Evolutionary conservation across 1,140 invertebrate genomes (phyloP), one percentile per base, ranked within the genome.

Genomic region (Parapsyche elsis): DNA sequence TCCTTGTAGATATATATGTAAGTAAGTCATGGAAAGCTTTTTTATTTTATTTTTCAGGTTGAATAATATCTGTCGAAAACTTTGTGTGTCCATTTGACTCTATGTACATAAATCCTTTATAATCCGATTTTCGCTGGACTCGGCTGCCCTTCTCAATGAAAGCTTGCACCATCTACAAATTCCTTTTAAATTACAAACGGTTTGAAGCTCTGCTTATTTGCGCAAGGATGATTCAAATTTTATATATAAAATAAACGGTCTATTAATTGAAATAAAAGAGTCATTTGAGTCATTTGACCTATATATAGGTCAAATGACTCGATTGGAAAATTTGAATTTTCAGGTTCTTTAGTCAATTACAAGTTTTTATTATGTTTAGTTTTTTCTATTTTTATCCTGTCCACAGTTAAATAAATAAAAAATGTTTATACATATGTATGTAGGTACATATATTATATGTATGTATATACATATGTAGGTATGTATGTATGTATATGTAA

Each of bases 141-240:
- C 9, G 4, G 19, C 19, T 38, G 30, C 30, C 30, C 30, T 38
- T 26, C 24, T 67, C 64, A 23, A 67, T 26, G 64, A 23, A 19
- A 1, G 59, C 19, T 21, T n/a, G 16, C 45, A 12, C 71, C 26
- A 73, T 73, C 71, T 73, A 38, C 67, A 23, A 73, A 73, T 73
- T 73, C 71, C 38, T 46, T 59, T 53, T 30, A 26, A 75, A 75
- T 53, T 64, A 64, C 59, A 38, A 64, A 67, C 26, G 53, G 75
- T 77, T 45, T 45, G 59, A 24, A 23, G 57, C 57, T 77, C 24
- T 38, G 53, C 75, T 77, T 59, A 77, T 77, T 77, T 64, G 16
- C 9, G 16, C 26, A 77, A 77, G 75, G 10, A 24, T 77, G 75
- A 26, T 77, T 19, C 26, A 46, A 14, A 75, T 75, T 75, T 75